Percentiles rank a stretch among this genome's conserved stretches.
Evolutionary conservation across 2,797 vertebrate species (phyloP).

Genomic region (Lithobates pipiens): DNA sequence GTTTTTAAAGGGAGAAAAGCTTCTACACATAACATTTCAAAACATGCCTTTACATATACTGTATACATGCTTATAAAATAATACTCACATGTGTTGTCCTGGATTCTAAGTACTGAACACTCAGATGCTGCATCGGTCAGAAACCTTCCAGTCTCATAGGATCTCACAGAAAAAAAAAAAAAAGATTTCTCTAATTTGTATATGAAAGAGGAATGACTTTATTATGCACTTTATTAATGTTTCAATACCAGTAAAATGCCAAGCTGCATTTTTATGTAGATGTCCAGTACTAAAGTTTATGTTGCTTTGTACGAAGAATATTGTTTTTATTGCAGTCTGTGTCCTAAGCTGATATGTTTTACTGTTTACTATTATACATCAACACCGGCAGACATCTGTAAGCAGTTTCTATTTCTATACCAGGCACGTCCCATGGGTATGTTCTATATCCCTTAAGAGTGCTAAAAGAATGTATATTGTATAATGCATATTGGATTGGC

Average conservation of each 20-base stretch:
- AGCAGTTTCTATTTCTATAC: not conserved
- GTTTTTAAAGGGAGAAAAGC: not conserved
- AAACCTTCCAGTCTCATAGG: too few species aligned
- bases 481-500: constrained; percentile 13
- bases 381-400: constrained; percentile 12
- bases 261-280: not conserved
- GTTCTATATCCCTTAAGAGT: not conserved
- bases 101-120: not conserved
- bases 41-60: too few species aligned
- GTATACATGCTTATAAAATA: too few species aligned
- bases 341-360: not conserved
- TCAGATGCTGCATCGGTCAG: not conserved
- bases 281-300: not conserved
- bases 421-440: not conserved
- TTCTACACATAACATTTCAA: not conserved
- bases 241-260: not conserved
- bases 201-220: not conserved
- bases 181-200: not conserved
- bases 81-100: not conserved
- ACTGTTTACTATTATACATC: constrained; percentile 25
- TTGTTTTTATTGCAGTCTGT: not conserved
- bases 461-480: not conserved
- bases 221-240: not conserved
- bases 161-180: too few species aligned
- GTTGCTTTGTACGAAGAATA: not conserved